These are phyloP conservation scores for Hyppa rectilinea DNA, from an alignment of 2,888 invertebrate genomes.

Conservation along the genomic window DNA sequence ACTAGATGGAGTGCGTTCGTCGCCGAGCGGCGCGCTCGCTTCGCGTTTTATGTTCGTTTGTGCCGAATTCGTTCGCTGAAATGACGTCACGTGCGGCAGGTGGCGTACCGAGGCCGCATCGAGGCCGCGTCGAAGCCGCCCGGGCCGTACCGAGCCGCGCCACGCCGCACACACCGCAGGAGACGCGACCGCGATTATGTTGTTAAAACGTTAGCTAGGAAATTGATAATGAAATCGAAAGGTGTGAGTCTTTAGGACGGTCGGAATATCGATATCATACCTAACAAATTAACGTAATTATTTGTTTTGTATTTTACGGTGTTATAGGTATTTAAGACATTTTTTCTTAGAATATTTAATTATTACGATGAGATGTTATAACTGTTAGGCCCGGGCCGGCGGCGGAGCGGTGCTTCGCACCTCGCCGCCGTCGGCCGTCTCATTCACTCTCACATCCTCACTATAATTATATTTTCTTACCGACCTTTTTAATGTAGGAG, in stretches of 20 bases:
- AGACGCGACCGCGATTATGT: constrained; percentile 88
- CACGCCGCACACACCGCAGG: constrained; percentile 79
- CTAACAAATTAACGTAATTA: constrained; percentile 91
- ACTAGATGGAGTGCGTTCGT: constrained; percentile 86
- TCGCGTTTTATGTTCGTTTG: constrained; percentile 86
- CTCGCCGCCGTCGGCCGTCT: constrained; percentile 84
- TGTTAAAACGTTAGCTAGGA: constrained; percentile 91
- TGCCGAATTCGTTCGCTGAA: constrained; percentile 87
- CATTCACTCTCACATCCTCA: constrained; percentile 89
- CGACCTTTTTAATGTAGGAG: constrained; percentile 89
- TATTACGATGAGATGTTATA: constrained; percentile 89
- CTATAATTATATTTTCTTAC: constrained; percentile 90
- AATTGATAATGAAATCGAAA: constrained; percentile 90
- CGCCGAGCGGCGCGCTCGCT: constrained; percentile 85
- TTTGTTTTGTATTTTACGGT: constrained; percentile 91
- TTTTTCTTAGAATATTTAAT: constrained; percentile 91
- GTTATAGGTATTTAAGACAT: constrained; percentile 91
- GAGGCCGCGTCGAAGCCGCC: constrained; percentile 60
- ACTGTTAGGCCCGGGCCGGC: constrained; percentile 87
- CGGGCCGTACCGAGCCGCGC: constrained; percentile 61
- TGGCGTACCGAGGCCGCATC: constrained; percentile 54
- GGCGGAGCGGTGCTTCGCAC: constrained; percentile 77
- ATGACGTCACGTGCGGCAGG: constrained; percentile 75
- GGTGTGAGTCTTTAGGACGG: constrained; percentile 90
- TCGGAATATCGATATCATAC: constrained; percentile 90